Evolutionary conservation across 2,113 vertebrate genomes (phyloP).

Genomic region (Scortum barcoo): DNA sequence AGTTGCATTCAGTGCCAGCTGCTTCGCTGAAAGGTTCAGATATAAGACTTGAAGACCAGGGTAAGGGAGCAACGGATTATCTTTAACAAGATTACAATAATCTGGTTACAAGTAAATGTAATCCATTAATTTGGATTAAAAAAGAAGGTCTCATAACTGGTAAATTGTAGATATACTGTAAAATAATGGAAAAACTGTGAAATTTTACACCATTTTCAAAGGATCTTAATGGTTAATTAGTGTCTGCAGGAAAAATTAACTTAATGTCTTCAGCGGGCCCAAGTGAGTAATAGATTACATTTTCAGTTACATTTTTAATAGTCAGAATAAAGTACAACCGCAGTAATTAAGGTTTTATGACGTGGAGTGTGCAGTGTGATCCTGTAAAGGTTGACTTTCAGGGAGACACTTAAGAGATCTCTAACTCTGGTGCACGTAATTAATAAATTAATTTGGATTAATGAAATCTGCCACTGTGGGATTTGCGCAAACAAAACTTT

Average conservation of each 20-base stretch:
- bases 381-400: background rate
- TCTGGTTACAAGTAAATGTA: conserved; percentile 67
- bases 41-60: conserved; percentile 56
- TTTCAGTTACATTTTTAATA: background rate
- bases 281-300: conserved; percentile 1
- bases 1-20: conserved; percentile 43
- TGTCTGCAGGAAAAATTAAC: conserved; percentile 12
- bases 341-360: conserved; percentile 17
- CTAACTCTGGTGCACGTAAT: conserved; percentile 5
- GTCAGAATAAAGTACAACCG: conserved; percentile 19
- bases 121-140: conserved; percentile 71
- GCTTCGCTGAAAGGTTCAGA: conserved; percentile 42
- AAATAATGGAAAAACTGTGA: conserved; percentile 10
- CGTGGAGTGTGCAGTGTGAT: background rate
- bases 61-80: conserved; percentile 67
- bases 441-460: background rate
- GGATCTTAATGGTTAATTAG: conserved; percentile 34
- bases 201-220: conserved; percentile 21
- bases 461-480: background rate
- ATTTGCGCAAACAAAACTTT: background rate
- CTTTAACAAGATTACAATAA: conserved; percentile 78
- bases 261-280: background rate
- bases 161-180: conserved; percentile 32
- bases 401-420: background rate
- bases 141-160: conserved; percentile 33